Percentiles rank a stretch among this genome's conserved stretches.
phyloP scores from a whole-genome alignment of 2,797 vertebrate species.

The Cetoscarus ocellatus region DNA sequence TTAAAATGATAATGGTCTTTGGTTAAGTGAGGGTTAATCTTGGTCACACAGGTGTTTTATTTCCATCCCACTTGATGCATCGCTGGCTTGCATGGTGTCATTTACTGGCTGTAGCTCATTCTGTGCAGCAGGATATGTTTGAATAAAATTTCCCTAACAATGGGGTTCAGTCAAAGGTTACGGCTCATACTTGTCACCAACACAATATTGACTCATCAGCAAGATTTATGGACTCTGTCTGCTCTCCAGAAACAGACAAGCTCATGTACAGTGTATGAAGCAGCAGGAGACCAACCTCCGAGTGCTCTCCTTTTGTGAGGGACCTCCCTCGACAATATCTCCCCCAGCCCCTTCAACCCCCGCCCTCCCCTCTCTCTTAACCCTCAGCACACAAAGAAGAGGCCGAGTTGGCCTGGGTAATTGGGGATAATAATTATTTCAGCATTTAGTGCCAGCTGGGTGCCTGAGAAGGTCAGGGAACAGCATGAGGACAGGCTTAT shows the following conservation, averaged over 20 bases:
- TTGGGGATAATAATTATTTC: constrained; percentile 85
- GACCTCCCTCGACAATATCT: constrained; percentile 41
- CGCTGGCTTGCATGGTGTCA: background rate
- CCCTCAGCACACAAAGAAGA: constrained; percentile 63
- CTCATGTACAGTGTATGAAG: constrained; percentile 40
- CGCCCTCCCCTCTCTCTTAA: constrained; percentile 13
- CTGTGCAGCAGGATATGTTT: constrained; percentile 4
- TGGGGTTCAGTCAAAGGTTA: constrained; percentile 13
- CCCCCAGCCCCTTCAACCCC: constrained; percentile 43
- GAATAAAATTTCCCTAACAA: constrained; percentile 2
- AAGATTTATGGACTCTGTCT: constrained; percentile 33
- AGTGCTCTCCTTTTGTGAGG: constrained; percentile 55
- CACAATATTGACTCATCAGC: constrained; percentile 37
- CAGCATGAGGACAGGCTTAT: constrained; percentile 82
- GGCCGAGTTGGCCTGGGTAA: constrained; percentile 76
- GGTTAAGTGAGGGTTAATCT: too few relatives aligned
- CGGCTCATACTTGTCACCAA: background rate
- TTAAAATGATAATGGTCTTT: too few relatives aligned
- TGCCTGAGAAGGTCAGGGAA: constrained; percentile 84
- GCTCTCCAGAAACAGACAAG: constrained; percentile 27
- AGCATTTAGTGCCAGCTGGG: constrained; percentile 85
- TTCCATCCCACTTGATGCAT: background rate
- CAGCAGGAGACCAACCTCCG: constrained; percentile 45
- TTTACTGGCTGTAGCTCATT: constrained; percentile 4
- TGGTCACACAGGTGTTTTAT: too few relatives aligned